Conservation (phyloP, 2,113 vertebrate genomes). For the Malurus elegans region DNA sequence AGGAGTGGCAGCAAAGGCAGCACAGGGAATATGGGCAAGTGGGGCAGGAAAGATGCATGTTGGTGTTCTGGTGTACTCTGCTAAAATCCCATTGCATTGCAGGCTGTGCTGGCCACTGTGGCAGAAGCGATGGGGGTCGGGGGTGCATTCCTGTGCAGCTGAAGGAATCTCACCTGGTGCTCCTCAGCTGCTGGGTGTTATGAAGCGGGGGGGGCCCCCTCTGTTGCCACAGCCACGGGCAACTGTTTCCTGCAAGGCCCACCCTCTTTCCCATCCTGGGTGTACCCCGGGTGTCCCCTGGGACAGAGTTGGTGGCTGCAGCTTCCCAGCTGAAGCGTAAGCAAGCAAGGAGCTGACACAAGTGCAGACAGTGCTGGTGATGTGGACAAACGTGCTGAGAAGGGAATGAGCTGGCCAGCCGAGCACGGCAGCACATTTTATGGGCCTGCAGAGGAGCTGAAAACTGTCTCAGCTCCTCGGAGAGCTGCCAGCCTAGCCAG, state of each 20-base stretch:
- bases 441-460: background rate
- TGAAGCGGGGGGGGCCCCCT: fast-evolving
- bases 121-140: fast-evolving
- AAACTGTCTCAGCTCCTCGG: background rate
- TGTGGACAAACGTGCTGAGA: background rate
- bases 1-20: background rate
- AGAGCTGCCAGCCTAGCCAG: background rate
- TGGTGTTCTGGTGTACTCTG: background rate
- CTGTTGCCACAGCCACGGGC: background rate
- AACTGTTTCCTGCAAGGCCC: background rate
- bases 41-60: background rate
- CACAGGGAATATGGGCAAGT: background rate
- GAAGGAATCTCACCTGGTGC: background rate
- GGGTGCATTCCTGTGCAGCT: background rate
- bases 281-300: background rate
- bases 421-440: fast-evolving
- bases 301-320: background rate
- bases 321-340: background rate
- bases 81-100: background rate
- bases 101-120: background rate
- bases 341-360: background rate
- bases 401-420: background rate
- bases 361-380: background rate
- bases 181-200: background rate
- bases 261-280: background rate